Percentiles rank a stretch among this genome's conserved stretches.
Evolutionary conservation across 2,113 vertebrate species (phyloP).

Genomic region (Elanus axillaris): DNA sequence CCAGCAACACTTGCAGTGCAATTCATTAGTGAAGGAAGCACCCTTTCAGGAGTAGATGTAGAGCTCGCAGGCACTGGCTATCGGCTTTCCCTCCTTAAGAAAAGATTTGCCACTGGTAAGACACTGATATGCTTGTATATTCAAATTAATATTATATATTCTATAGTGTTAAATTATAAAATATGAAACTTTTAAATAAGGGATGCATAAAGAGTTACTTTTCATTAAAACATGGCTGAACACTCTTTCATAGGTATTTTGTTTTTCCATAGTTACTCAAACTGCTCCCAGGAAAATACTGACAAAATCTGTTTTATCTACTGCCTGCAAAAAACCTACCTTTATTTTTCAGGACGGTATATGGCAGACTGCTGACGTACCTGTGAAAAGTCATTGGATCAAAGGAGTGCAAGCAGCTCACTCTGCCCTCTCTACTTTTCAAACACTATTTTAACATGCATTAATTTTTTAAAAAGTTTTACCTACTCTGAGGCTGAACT

Average conservation of each 20-base stretch:
- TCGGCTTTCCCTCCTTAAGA: slow-evolving; percentile 92
- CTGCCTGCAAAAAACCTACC: not conserved
- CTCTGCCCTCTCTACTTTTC: slow-evolving; percentile 56
- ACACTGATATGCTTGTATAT: not conserved
- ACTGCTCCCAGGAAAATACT: not conserved
- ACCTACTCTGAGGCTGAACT: slow-evolving; percentile 64
- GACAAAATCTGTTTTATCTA: not conserved
- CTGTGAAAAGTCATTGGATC: slow-evolving; percentile 28
- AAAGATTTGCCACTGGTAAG: slow-evolving; percentile 94
- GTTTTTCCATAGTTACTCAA: not conserved
- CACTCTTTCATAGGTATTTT: not conserved
- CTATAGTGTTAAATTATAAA: not conserved
- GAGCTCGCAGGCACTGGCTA: slow-evolving; percentile 91
- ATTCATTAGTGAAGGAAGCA: slow-evolving; percentile 90
- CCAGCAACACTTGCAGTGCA: slow-evolving; percentile 92
- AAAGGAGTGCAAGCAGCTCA: slow-evolving; percentile 41
- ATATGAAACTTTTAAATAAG: not conserved
- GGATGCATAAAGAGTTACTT: not conserved
- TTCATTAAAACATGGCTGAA: not conserved
- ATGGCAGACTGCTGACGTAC: slow-evolving; percentile 92
- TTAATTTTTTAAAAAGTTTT: slow-evolving; percentile 58
- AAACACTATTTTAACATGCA: slow-evolving; percentile 73
- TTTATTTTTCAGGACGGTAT: slow-evolving; percentile 87
- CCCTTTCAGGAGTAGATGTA: slow-evolving; percentile 89
- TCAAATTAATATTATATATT: not conserved